Conservation (phyloP, 2,113 vertebrate genomes). For the Cyanoderma ruficeps region DNA sequence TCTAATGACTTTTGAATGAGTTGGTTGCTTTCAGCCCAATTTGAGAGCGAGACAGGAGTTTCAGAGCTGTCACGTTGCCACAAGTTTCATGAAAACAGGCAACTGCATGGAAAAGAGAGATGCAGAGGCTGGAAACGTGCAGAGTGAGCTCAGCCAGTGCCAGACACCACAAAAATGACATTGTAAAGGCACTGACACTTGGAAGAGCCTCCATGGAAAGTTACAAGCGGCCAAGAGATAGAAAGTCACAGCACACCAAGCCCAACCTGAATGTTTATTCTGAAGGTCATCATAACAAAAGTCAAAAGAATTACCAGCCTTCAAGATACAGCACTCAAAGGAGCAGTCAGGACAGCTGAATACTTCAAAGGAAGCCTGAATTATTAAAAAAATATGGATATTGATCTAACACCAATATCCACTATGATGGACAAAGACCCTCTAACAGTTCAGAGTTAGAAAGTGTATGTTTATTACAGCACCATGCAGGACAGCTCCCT, state of each 20-base stretch:
- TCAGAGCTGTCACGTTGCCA: background rate
- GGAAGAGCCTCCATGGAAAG: background rate
- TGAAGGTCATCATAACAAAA: background rate
- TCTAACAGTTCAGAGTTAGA: too few relatives aligned
- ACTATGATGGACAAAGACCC: too few relatives aligned
- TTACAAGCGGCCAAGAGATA: background rate
- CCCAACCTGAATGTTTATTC: background rate
- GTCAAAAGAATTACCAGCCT: background rate
- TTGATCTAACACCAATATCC: too few relatives aligned
- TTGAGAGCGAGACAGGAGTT: background rate
- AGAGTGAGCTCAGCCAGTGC: background rate
- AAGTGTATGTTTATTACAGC: too few relatives aligned
- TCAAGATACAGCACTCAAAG: background rate
- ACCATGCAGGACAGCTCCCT: too few relatives aligned
- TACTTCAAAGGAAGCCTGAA: background rate
- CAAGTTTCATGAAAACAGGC: background rate
- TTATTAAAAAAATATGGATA: too few relatives aligned
- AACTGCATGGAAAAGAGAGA: background rate
- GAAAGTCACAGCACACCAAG: background rate
- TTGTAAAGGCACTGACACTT: background rate
- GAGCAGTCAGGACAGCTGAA: background rate
- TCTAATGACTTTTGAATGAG: constrained; percentile 18
- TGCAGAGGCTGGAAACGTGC: background rate
- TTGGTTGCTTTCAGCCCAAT: constrained; percentile 20
- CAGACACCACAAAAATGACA: background rate